A percentile compares a stretch with the other conserved stretches of the same genome.
These are phyloP conservation scores for Heliconius hortense DNA, from an alignment of 2,888 invertebrate species.

Conservation along the genomic window DNA sequence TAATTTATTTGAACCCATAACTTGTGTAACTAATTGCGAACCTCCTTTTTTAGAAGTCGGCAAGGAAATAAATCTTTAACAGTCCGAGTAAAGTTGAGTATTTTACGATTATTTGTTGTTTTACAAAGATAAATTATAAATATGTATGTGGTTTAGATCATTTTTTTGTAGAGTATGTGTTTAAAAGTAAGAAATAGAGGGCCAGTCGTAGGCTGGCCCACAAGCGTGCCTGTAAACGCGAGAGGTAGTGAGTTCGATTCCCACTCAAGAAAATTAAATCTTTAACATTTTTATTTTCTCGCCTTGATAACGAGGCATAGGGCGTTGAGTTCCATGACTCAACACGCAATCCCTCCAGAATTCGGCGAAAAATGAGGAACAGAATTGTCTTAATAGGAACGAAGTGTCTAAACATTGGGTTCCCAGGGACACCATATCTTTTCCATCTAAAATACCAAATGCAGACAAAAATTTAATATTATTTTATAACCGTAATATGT, in stretches of 20 bases:
- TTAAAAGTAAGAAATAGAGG: neutral
- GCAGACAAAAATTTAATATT: no score
- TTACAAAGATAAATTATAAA: constrained; percentile 14
- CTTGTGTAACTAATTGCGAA: constrained; percentile 24
- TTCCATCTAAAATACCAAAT: no score
- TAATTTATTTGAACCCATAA: constrained; percentile 15
- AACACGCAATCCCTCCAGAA: no score
- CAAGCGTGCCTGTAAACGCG: no score
- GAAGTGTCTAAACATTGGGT: neutral
- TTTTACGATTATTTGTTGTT: constrained; percentile 20
- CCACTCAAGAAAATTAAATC: neutral
- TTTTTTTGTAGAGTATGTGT: neutral
- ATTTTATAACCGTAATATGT: no score
- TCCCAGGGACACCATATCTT: neutral
- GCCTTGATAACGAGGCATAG: neutral
- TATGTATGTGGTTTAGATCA: neutral
- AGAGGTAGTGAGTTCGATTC: neutral
- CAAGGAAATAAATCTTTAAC: constrained; percentile 22
- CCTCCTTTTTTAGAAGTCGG: constrained; percentile 23
- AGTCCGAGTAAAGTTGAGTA: constrained; percentile 16
- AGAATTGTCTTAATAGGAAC: neutral
- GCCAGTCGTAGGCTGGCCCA: no score
- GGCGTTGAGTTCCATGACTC: neutral
- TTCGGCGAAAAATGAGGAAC: neutral
- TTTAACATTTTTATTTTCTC: neutral